A percentile compares a stretch with the other conserved stretches of the same genome.
Evolutionary conservation across 2,797 vertebrate species (phyloP).

Genomic region (Pitangus sulphuratus): DNA sequence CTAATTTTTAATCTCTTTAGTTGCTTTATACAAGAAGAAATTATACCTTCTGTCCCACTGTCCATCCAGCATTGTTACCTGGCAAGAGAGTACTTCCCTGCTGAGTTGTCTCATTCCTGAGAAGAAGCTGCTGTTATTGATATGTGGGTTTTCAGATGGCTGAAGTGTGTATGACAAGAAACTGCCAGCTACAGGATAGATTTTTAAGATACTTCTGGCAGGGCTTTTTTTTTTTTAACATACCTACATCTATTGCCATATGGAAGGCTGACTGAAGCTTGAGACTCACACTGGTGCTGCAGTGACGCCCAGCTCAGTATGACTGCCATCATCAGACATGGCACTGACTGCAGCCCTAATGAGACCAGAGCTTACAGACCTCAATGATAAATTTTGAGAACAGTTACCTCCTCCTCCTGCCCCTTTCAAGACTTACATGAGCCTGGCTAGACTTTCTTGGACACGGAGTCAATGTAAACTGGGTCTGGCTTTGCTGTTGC

Average conservation of each 20-base stretch:
- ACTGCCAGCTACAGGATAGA: background rate
- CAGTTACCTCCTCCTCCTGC: background rate
- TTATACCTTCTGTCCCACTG: background rate
- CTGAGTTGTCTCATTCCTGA: fast-evolving
- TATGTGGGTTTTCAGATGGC: background rate
- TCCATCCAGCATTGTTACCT: background rate
- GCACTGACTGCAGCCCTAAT: background rate
- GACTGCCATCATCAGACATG: fast-evolving
- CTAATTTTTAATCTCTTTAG: background rate
- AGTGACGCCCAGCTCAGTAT: fast-evolving
- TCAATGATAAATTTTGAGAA: background rate
- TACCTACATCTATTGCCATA: background rate
- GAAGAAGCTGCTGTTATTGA: background rate
- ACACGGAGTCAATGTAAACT: fast-evolving
- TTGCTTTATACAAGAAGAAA: background rate
- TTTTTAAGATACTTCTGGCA: background rate
- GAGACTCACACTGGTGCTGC: background rate
- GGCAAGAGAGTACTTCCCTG: background rate
- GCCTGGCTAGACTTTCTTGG: fast-evolving
- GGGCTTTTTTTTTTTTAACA: background rate
- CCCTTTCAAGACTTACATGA: fast-evolving
- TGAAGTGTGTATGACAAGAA: background rate
- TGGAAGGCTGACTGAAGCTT: background rate
- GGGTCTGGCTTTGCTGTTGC: background rate
- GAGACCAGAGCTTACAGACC: background rate